phyloP scores from a whole-genome alignment of 2,797 vertebrate species.

The Sphenopsis melanotis region DNA sequence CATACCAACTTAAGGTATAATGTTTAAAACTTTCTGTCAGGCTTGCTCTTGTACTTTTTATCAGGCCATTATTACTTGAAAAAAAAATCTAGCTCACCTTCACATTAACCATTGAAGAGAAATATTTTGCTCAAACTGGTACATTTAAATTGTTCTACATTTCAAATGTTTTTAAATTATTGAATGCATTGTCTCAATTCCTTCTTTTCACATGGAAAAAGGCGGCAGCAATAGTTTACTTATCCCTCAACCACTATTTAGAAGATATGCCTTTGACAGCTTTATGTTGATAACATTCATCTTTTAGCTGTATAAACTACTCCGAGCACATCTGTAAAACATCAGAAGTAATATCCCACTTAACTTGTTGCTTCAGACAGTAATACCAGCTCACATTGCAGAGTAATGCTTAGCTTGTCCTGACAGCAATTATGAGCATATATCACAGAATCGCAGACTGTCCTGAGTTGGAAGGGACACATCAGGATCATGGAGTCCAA shows the following conservation, averaged over 20 bases:
- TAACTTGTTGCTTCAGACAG: not conserved
- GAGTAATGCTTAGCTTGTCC: not conserved
- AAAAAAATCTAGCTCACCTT: not conserved
- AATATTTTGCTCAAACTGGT: not conserved
- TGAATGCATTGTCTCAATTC: not conserved
- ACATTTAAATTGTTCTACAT: not conserved
- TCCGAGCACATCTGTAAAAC: slow-evolving; percentile 7
- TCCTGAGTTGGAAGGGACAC: not conserved
- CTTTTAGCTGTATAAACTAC: slow-evolving; percentile 1
- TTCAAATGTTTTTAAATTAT: not conserved
- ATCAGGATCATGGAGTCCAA: not conserved
- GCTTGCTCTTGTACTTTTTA: not conserved
- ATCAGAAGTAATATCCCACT: not conserved
- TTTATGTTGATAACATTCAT: not conserved
- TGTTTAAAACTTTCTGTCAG: not conserved
- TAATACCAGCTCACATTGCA: not conserved
- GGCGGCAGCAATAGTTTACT: not conserved
- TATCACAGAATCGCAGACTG: not conserved
- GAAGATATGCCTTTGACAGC: slow-evolving; percentile 7
- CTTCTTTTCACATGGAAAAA: not conserved
- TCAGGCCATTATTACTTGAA: not conserved
- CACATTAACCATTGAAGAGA: not conserved
- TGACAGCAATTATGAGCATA: not conserved
- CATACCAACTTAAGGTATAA: rapidly evolving
- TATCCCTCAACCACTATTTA: not conserved